Percentiles rank a stretch among this genome's conserved stretches.
Evolutionary conservation across 2,113 vertebrate species (phyloP).

Genomic region (Emydocephalus ijimae): DNA sequence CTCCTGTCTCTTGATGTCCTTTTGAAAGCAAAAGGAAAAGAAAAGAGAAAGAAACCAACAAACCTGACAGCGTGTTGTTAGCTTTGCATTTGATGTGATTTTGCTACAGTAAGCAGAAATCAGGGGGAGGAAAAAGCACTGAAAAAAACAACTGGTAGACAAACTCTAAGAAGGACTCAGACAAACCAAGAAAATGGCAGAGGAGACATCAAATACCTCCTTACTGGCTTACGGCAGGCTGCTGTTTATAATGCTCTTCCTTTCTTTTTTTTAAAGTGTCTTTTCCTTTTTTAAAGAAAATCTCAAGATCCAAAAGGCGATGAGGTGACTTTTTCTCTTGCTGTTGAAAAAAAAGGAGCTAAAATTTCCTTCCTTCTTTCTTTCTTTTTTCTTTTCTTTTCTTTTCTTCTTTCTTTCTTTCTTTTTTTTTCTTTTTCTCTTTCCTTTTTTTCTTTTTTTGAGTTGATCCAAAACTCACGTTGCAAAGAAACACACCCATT

Average conservation of each 20-base stretch:
- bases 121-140: background rate
- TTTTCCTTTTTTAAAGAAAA: background rate
- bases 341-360: background rate
- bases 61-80: conserved; percentile 68
- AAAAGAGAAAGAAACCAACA: conserved; percentile 49
- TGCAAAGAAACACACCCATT: background rate
- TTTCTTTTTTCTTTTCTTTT: no score
- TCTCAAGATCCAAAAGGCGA: background rate
- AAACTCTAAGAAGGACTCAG: conserved; percentile 43
- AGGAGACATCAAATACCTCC: conserved; percentile 14
- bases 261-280: background rate
- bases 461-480: fast-evolving
- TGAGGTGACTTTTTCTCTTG: background rate
- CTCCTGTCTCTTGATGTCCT: conserved; percentile 72
- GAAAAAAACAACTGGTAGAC: conserved; percentile 46
- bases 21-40: background rate
- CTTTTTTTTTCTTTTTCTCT: background rate
- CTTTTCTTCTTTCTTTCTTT: no score
- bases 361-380: no score
- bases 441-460: no score
- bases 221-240: conserved; percentile 2
- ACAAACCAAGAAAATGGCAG: conserved; percentile 41
- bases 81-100: conserved; percentile 73
- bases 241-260: background rate
- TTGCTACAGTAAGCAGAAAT: conserved; percentile 65